These are phyloP conservation scores for Pheosia tremula DNA, from an alignment of 2,888 invertebrate species.

Conservation along the genomic window DNA sequence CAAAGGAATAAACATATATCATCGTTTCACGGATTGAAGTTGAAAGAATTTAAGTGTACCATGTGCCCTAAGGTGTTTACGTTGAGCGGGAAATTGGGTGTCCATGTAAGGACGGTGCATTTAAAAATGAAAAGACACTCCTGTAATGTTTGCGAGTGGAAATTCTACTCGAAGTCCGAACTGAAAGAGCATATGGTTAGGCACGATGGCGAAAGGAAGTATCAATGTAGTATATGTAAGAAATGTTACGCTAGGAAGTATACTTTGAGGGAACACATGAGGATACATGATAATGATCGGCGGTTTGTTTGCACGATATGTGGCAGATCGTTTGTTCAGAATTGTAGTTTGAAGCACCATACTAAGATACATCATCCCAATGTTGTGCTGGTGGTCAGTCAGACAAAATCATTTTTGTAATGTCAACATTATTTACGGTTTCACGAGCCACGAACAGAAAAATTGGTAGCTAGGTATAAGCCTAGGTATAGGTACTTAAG, in stretches of 20 bases:
- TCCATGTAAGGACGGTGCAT: constrained; percentile 70
- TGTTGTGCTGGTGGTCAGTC: constrained; percentile 5
- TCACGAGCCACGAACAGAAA: too few species aligned
- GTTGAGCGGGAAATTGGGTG: constrained; percentile 67
- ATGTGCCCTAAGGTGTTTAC: constrained; percentile 71
- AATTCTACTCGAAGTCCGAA: constrained; percentile 81
- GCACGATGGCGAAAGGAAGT: constrained; percentile 80
- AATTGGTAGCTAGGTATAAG: too few species aligned
- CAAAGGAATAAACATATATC: constrained; percentile 74
- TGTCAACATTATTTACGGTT: too few species aligned
- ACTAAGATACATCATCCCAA: constrained; percentile 67
- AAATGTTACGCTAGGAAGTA: constrained; percentile 78
- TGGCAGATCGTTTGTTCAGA: constrained; percentile 70
- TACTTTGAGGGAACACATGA: constrained; percentile 72
- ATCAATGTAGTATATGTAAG: constrained; percentile 76
- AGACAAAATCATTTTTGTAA: too few species aligned
- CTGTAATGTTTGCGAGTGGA: constrained; percentile 80
- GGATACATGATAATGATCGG: constrained; percentile 73
- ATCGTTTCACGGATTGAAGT: constrained; percentile 63
- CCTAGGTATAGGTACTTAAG: too few species aligned
- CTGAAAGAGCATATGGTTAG: constrained; percentile 82
- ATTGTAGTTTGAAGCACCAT: constrained; percentile 73
- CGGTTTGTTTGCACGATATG: constrained; percentile 68
- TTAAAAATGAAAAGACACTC: constrained; percentile 72
- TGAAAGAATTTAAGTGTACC: constrained; percentile 72